Percentiles rank a stretch among this genome's conserved stretches.
Conservation (phyloP, 2,888 invertebrate genomes). For the Ophonus ardosiacus region DNA sequence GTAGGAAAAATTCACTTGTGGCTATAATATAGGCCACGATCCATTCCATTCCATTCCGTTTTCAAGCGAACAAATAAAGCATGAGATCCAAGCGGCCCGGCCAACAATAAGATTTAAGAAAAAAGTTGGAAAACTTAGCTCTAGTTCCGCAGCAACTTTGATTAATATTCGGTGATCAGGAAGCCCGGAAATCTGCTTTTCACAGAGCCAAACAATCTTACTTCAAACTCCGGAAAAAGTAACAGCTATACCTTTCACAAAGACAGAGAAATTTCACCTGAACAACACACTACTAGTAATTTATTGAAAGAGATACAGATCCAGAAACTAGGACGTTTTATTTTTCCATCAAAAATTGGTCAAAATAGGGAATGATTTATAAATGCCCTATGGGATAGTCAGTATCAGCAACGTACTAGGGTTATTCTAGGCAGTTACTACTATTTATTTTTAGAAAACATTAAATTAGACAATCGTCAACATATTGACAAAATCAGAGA, state of each 20-base stretch:
- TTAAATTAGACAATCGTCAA: no score
- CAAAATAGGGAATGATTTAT: no score
- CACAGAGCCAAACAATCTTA: neutral
- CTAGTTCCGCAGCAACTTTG: conserved; percentile 20
- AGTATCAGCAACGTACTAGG: no score
- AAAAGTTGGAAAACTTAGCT: conserved; percentile 35
- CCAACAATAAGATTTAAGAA: conserved; percentile 42
- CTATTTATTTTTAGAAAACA: no score
- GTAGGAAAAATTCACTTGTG: conserved; percentile 13
- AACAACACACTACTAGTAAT: neutral
- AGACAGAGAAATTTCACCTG: neutral
- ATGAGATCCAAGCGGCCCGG: neutral
- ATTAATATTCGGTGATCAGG: conserved; percentile 37
- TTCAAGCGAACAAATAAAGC: neutral
- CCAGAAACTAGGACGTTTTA: no score
- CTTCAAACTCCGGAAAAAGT: neutral
- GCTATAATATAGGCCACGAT: conserved; percentile 11
- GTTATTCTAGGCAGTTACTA: no score
- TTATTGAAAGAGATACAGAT: no score
- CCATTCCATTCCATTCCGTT: neutral
- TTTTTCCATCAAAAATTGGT: no score
- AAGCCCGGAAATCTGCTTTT: conserved; percentile 6
- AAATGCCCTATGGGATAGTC: no score
- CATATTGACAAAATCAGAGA: no score
- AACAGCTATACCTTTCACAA: neutral